Evolutionary conservation across 1,140 invertebrate species (phyloP).

Genomic region (Contarinia nasturtii): DNA sequence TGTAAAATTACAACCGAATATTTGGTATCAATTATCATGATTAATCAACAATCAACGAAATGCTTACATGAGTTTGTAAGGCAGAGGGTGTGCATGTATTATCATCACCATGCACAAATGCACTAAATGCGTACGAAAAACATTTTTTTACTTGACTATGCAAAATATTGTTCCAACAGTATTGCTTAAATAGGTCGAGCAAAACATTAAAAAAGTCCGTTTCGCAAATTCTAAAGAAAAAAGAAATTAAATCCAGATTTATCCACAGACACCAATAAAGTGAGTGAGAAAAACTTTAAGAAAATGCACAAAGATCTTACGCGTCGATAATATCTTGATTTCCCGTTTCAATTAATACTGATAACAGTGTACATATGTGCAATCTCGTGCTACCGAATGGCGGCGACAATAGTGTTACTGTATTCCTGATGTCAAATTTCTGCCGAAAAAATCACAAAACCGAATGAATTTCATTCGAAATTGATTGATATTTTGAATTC

Average conservation of each 20-base stretch:
- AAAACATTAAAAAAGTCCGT: conserved; percentile 25
- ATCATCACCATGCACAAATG: conserved; percentile 12
- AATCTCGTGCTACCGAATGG: conserved; percentile 59
- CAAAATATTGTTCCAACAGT: conserved; percentile 73
- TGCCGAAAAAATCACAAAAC: background rate
- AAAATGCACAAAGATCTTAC: conserved; percentile 10
- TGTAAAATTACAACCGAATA: too few species aligned
- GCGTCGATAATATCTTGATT: conserved; percentile 31
- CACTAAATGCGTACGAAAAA: conserved; percentile 39
- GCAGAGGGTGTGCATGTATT: conserved; percentile 12
- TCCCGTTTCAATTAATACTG: conserved; percentile 45
- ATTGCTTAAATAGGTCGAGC: conserved; percentile 68
- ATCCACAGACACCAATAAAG: background rate
- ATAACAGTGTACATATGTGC: conserved; percentile 52
- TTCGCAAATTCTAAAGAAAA: conserved; percentile 13
- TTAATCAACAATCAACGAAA: too few species aligned
- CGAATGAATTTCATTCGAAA: background rate
- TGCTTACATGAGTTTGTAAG: conserved; percentile 19
- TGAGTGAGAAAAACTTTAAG: background rate
- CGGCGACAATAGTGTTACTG: conserved; percentile 32
- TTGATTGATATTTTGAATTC: too few species aligned
- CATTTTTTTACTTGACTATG: conserved; percentile 67
- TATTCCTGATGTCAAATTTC: conserved; percentile 9
- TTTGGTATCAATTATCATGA: too few species aligned
- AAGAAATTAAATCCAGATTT: background rate